Conservation (phyloP, 2,113 vertebrate species). For the Chaetorhynchus papuensis region DNA sequence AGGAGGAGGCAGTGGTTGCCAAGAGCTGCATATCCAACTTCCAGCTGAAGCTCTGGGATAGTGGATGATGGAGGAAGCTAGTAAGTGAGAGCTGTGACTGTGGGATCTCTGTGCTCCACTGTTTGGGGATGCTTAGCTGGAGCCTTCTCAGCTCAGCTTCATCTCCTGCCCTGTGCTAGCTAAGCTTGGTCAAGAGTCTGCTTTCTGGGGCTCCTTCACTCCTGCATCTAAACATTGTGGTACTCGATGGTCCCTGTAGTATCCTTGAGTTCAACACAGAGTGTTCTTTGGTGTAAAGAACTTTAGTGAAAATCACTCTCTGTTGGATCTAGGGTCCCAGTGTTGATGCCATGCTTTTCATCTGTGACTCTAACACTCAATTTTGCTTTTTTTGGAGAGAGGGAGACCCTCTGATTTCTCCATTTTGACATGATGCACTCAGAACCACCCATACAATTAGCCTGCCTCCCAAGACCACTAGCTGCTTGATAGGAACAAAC, state of each 20-base stretch:
- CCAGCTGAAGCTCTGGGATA: not conserved
- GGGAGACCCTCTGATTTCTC: not conserved
- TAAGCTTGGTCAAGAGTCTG: not conserved
- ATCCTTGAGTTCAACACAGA: not conserved
- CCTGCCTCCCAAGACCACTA: not conserved
- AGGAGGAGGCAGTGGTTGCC: not conserved
- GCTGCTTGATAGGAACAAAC: not conserved
- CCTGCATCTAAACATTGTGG: not conserved
- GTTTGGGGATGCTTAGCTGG: not conserved
- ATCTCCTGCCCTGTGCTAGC: not conserved
- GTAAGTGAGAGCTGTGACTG: not conserved
- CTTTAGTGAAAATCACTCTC: not conserved
- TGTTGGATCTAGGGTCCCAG: not conserved
- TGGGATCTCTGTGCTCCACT: not conserved
- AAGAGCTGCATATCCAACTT: fast-evolving
- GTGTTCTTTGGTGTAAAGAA: not conserved
- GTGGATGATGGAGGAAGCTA: not conserved
- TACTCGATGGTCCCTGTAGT: not conserved
- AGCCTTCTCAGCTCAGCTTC: not conserved
- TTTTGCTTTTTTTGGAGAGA: not conserved
- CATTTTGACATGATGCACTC: not conserved
- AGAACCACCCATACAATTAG: not conserved
- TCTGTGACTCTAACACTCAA: not conserved
- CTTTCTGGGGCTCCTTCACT: not conserved
- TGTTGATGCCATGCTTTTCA: not conserved